phyloP scores from a whole-genome alignment of 1,140 invertebrate species.

The Drosophila tristis region DNA sequence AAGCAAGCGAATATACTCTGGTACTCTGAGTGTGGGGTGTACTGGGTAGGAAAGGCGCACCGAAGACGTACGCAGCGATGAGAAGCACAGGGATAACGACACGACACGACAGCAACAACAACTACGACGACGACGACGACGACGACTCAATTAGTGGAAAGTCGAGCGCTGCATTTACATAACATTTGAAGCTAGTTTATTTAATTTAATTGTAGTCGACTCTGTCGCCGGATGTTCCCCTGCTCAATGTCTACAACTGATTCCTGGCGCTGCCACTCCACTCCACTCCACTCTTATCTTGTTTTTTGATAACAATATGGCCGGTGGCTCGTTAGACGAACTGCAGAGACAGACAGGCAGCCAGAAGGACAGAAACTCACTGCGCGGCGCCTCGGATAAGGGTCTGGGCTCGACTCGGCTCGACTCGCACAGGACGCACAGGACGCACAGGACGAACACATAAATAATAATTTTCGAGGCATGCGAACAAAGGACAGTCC shows the following conservation, averaged over 20 bases:
- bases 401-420: not conserved
- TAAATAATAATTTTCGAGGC: slow-evolving; percentile 69
- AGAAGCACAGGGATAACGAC: slow-evolving; percentile 11
- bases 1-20: no score
- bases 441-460: slow-evolving; percentile 37
- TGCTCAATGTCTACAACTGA: no score
- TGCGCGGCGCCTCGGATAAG: no score
- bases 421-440: slow-evolving; percentile 19
- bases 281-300: slow-evolving; percentile 23
- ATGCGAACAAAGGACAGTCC: slow-evolving; percentile 27
- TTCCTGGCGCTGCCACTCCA: not conserved
- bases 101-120: no score
- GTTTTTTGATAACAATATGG: slow-evolving; percentile 61
- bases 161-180: slow-evolving; percentile 67
- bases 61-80: not conserved
- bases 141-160: slow-evolving; percentile 68
- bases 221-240: slow-evolving; percentile 21
- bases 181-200: slow-evolving; percentile 73
- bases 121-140: slow-evolving; percentile 12
- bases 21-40: no score
- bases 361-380: slow-evolving; percentile 10
- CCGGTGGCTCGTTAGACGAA: slow-evolving; percentile 62
- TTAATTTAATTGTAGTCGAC: slow-evolving; percentile 71
- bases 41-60: not conserved
- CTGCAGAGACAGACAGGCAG: slow-evolving; percentile 45